Evolutionary conservation across 2,888 invertebrate species (phyloP), one percentile per base, ranked within the genome.

Genomic region (Chaetogeoica ovagalla): DNA sequence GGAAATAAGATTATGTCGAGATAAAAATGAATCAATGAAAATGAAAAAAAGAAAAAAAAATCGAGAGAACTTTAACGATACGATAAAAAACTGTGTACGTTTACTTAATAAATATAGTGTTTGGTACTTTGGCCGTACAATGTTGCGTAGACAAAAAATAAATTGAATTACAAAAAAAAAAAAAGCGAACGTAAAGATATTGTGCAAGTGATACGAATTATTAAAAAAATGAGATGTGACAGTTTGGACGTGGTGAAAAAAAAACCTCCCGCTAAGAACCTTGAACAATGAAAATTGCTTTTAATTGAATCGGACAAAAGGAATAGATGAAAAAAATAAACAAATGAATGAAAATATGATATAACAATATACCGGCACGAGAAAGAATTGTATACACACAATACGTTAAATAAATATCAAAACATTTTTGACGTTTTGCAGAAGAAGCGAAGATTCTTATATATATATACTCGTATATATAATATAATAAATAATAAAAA

Each of bases 251-350:
- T 19, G 9, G 11, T 17, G 15, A 59, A 59, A 23, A 19, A 43
- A 57, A 30, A 55, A 55, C 7, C 48, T 3, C 19, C 8, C 60
- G 11, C 6, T 59, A 39, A 21, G 11, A 57, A 71, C 43, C 5
- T 60, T 59, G 8, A 23, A 72, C 43, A 23, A 43, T 60, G 60
- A 60, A 13, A 71, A 43, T 48, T 43, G 71, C 11, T 72, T 43
- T 72, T 60, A 19, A 71, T 66, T 66, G 23, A 71, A 43, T 43
- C 43, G 17, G 17, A 43, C 39, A 71, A 71, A 59, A 71, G 11
- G 19, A 0, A 21, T 21, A 23, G 19, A 11, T 21, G 59, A 2
- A 17, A 55, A 57, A 39, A 57, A 30, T 13, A 4, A n/a, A 7
- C 0, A 70, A 70, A 55, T 11, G 55, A 55, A 37, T n/a, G 13